Conservation (phyloP, 2,113 vertebrate genomes). For the Spea multiplicata region DNA sequence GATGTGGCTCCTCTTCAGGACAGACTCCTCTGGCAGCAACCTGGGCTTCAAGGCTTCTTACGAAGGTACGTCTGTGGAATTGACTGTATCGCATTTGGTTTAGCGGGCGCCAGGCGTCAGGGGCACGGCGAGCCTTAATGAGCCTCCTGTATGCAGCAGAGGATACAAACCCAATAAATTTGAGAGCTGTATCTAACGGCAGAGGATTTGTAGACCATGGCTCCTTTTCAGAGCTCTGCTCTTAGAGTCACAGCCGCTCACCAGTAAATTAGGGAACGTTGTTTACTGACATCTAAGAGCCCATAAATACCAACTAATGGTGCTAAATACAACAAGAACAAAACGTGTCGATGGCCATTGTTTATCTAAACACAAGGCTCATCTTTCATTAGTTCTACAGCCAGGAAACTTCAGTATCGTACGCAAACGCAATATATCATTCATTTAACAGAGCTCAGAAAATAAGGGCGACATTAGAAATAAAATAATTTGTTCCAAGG, state of each 20-base stretch:
- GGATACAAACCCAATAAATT: background rate
- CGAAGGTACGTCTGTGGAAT: slow-evolving; percentile 73
- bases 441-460: background rate
- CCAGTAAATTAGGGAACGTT: background rate
- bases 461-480: background rate
- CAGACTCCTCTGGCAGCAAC: slow-evolving; percentile 89
- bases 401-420: background rate
- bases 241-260: background rate
- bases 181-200: background rate
- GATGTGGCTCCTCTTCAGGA: slow-evolving; percentile 99
- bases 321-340: background rate
- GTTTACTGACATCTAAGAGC: background rate
- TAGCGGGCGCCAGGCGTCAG: background rate
- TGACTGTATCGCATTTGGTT: background rate
- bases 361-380: background rate
- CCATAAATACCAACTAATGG: background rate
- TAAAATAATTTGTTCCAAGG: too few species aligned
- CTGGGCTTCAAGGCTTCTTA: slow-evolving; percentile 94
- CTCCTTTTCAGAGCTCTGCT: background rate
- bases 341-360: background rate
- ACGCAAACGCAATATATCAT: background rate
- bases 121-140: background rate
- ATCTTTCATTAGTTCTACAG: background rate
- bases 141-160: background rate
- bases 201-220: background rate